Conservation (phyloP, 1,140 invertebrate species). For the Amphibalanus amphitrite region DNA sequence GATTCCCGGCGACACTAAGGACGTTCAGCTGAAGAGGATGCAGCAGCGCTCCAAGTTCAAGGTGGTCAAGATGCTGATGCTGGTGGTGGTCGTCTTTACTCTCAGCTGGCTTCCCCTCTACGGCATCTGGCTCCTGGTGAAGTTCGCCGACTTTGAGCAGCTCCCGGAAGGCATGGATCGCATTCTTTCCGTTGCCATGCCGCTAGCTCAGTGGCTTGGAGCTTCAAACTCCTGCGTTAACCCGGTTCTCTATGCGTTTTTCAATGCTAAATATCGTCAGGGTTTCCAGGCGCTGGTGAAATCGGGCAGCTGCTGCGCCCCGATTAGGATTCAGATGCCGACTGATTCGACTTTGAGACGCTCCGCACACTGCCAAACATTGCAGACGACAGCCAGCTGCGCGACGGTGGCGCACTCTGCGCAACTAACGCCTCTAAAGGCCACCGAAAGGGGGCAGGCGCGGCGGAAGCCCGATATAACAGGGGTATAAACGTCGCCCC, state of each 20-base stretch:
- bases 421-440: background rate
- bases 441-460: background rate
- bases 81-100: conserved; percentile 85
- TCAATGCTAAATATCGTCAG: conserved; percentile 87
- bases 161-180: conserved; percentile 43
- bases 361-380: background rate
- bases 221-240: conserved; percentile 94
- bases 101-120: conserved; percentile 90
- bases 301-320: conserved; percentile 55
- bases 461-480: background rate
- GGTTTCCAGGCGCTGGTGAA: conserved; percentile 80
- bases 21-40: conserved; percentile 60
- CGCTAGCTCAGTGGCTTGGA: conserved; percentile 89
- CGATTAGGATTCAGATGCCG: background rate
- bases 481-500: background rate
- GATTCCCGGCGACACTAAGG: conserved; percentile 76
- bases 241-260: conserved; percentile 91
- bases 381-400: background rate
- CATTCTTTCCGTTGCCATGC: conserved; percentile 55
- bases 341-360: background rate
- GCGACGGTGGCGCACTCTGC: background rate
- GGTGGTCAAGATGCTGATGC: conserved; percentile 90
- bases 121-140: conserved; percentile 68
- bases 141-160: conserved; percentile 37
- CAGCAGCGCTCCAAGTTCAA: conserved; percentile 41